phyloP scores from a whole-genome alignment of 1,140 invertebrate species.

The Reticulitermes speratus region DNA sequence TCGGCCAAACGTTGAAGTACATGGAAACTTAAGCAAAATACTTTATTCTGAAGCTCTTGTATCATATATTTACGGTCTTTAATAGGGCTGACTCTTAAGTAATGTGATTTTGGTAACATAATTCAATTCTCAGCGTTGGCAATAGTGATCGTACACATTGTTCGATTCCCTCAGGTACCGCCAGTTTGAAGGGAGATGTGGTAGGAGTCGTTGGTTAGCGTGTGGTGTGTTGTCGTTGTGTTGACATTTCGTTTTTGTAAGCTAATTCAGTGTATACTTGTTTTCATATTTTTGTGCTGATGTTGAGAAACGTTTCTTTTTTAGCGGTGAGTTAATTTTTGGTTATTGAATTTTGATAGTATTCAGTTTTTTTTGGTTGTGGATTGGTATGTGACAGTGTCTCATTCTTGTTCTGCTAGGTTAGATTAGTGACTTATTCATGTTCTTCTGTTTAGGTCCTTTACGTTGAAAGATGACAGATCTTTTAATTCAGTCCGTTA shows the following conservation, averaged over 20 bases:
- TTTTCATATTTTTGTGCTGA: background rate
- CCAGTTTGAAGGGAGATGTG: background rate
- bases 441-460: background rate
- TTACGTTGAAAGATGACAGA: conserved; percentile 44
- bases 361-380: too few species aligned
- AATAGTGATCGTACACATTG: background rate
- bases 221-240: background rate
- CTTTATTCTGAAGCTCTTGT: too few species aligned
- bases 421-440: background rate
- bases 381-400: too few species aligned
- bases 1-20: background rate
- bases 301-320: background rate
- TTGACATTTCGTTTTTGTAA: background rate
- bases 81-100: too few species aligned
- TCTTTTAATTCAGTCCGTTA: conserved; percentile 45
- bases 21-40: too few species aligned
- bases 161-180: background rate
- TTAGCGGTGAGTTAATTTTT: background rate
- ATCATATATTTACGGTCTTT: too few species aligned
- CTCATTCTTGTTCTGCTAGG: background rate
- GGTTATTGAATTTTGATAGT: conserved; percentile 12
- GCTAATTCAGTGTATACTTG: background rate
- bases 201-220: background rate
- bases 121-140: background rate
- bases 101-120: too few species aligned